Evolutionary conservation across 2,888 invertebrate species (phyloP).

Genomic region (Drosophila pseudotakahashii): DNA sequence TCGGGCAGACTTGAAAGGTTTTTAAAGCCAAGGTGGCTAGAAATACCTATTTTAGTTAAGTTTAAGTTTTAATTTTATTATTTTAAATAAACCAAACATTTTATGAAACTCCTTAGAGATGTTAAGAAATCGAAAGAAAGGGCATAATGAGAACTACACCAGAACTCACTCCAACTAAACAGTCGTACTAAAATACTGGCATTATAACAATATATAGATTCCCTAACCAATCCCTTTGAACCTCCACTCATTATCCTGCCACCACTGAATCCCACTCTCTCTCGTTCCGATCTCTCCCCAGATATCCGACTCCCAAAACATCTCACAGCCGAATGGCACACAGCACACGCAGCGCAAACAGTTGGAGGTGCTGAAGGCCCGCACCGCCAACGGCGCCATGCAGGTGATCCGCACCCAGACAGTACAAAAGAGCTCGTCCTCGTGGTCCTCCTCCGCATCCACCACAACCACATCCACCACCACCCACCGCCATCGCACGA

Average conservation of each 20-base stretch:
- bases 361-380: slow-evolving; percentile 90
- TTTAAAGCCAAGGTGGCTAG: neutral
- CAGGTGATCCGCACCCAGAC: slow-evolving; percentile 89
- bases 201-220: neutral
- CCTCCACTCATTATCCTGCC: slow-evolving; percentile 56
- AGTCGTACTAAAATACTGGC: slow-evolving; percentile 18
- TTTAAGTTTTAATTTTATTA: neutral
- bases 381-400: slow-evolving; percentile 87
- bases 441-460: slow-evolving; percentile 78
- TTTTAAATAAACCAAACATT: neutral
- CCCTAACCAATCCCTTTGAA: slow-evolving; percentile 1
- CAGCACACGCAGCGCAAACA: slow-evolving; percentile 84
- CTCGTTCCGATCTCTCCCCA: slow-evolving; percentile 62
- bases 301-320: slow-evolving; percentile 85
- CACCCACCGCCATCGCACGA: slow-evolving; percentile 33
- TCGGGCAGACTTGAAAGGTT: neutral
- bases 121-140: too few relatives aligned
- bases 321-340: slow-evolving; percentile 84
- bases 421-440: slow-evolving; percentile 84
- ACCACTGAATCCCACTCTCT: slow-evolving; percentile 57
- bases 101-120: too few relatives aligned
- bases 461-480: slow-evolving; percentile 61
- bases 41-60: neutral
- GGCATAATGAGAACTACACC: too few relatives aligned
- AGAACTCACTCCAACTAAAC: neutral